Evolutionary conservation across 2,888 invertebrate genomes (phyloP).

Genomic region (Bruchidius siliquastri): DNA sequence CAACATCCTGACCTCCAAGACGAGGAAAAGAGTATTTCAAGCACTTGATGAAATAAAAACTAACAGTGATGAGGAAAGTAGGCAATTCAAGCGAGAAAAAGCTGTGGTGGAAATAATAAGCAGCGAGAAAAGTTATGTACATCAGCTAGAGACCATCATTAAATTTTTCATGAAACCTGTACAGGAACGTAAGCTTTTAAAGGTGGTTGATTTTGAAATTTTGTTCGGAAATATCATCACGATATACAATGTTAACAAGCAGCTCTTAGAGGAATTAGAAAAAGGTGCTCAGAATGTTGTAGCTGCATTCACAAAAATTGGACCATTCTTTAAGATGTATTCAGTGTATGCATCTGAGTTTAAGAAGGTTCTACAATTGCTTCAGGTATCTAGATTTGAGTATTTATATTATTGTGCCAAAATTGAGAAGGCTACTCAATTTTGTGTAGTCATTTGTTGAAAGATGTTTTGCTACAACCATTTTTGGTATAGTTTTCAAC

Average conservation of each 20-base stretch:
- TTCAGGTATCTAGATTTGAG: conserved; percentile 59
- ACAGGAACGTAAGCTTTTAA: conserved; percentile 50
- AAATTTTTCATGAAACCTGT: conserved; percentile 60
- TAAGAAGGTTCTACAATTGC: conserved; percentile 55
- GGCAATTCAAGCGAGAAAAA: conserved; percentile 45
- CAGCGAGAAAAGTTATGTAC: conserved; percentile 65
- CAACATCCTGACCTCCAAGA: conserved; percentile 58
- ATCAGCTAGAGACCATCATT: conserved; percentile 62
- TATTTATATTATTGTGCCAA: too few species aligned
- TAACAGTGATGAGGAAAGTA: conserved; percentile 39
- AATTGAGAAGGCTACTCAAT: too few species aligned
- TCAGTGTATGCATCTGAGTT: conserved; percentile 74
- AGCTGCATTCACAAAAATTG: conserved; percentile 63
- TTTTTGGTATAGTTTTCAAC: too few species aligned
- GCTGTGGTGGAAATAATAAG: conserved; percentile 64
- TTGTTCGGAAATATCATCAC: conserved; percentile 62
- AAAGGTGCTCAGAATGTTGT: conserved; percentile 56
- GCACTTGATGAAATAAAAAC: conserved; percentile 51
- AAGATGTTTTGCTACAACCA: too few species aligned
- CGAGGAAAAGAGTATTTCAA: conserved; percentile 56
- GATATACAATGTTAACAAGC: conserved; percentile 60
- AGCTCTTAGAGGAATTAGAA: conserved; percentile 56
- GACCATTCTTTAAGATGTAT: conserved; percentile 73
- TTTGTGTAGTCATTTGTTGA: too few species aligned
- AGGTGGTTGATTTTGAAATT: conserved; percentile 49